phyloP scores from a whole-genome alignment of 1,140 invertebrate species.

The Drosophila mojavensis region DNA sequence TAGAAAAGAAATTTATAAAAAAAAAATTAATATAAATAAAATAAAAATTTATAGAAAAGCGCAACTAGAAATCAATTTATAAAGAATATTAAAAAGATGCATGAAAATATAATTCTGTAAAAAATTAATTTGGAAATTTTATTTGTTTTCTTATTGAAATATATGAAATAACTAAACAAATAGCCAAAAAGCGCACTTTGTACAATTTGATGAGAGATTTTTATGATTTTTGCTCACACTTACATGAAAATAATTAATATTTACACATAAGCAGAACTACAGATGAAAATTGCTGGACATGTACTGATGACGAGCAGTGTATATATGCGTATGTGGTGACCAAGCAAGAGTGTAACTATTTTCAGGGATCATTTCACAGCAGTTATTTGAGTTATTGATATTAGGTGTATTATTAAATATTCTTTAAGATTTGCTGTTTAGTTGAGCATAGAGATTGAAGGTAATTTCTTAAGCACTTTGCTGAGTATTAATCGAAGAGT shows the following conservation, averaged over 20 bases:
- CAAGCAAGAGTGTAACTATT: background rate
- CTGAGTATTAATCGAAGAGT: too few species aligned
- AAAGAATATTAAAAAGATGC: slow-evolving; percentile 4
- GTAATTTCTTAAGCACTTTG: too few species aligned
- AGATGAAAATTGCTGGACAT: slow-evolving; percentile 27
- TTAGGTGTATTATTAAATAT: too few species aligned
- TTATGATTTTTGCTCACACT: slow-evolving; percentile 15
- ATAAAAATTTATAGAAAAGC: slow-evolving; percentile 20
- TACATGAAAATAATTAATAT: slow-evolving; percentile 34
- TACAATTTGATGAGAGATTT: slow-evolving; percentile 61
- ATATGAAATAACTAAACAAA: slow-evolving; percentile 60
- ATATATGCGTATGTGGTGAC: slow-evolving; percentile 19
- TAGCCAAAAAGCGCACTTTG: slow-evolving; percentile 55
- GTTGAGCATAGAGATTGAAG: too few species aligned
- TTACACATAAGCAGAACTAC: background rate
- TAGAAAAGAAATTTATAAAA: slow-evolving; percentile 31
- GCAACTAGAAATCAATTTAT: slow-evolving; percentile 14
- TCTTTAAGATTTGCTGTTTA: too few species aligned
- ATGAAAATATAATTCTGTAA: background rate
- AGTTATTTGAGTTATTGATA: too few species aligned
- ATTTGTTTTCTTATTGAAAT: slow-evolving; percentile 46
- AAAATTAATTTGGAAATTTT: slow-evolving; percentile 31
- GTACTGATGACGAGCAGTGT: background rate
- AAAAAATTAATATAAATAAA: background rate
- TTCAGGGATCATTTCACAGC: too few species aligned